Evolutionary conservation across 2,797 vertebrate genomes (phyloP), one percentile per base, ranked within the genome.

Genomic region (Sylvilagus floridanus): DNA sequence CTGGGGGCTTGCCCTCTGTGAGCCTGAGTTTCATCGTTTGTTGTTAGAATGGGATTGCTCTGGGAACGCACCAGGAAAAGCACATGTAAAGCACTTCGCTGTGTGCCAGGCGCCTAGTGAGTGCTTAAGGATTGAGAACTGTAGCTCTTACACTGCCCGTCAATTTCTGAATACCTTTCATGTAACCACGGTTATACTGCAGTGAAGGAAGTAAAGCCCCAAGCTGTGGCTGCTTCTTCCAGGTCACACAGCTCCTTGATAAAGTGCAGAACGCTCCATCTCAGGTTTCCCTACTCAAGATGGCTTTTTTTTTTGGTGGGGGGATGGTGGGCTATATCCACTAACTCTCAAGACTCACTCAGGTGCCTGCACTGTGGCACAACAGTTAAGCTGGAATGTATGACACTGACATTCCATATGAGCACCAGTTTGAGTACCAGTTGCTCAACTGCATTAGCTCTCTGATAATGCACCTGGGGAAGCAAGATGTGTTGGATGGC

Each of bases 81-180:
- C 26, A 73, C 50, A 79, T 68, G 89, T 86, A 76, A 83, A 77
- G 92, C 66, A 63, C 57, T 79, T 28, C 88, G 88, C 85, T 68
- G 86, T 35, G 65, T 93, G 94, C 90, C 69, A 81, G 93, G 84
- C 65, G 86, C 69, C 66, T 69, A 93, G 60, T 54, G 50, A 76
- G 54, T 32, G 26, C 63, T 54, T 68, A 50, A 76, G 62, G 79
- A 92, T 57, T 13, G 65, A 72, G 65, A 88, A 62, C 42, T 35
- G 28, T 14, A 79, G 69, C 88, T 91, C 52, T 19, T 17, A 11
- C 1, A 52, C 77, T 63, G 90, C 83, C 90, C 79, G 90, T 83
- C 71, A 78, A 90, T 24, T 71, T 84, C 5, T 0, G 8, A 75
- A 88, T 77, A 81, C 72, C 92, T 92, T 89, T 79, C 24, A 60